These are phyloP conservation scores for Drosophila hawaiiensis DNA, from an alignment of 2,888 invertebrate genomes.

Conservation along the genomic window DNA sequence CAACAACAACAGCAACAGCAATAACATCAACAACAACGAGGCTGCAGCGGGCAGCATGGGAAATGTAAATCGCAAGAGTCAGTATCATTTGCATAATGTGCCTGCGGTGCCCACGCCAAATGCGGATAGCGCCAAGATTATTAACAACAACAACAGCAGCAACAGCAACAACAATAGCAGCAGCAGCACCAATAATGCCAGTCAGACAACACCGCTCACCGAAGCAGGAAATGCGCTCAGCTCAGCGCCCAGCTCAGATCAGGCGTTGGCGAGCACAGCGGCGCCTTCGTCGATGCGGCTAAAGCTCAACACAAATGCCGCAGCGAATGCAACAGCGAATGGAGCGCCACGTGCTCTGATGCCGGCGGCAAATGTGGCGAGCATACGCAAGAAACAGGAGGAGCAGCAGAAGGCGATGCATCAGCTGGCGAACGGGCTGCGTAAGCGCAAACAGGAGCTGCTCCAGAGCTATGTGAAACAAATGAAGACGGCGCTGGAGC, in stretches of 20 bases:
- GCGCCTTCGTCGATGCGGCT: conserved; percentile 71
- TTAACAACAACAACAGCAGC: conserved; percentile 67
- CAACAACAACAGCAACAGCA: conserved; percentile 77
- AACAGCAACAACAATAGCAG: conserved; percentile 54
- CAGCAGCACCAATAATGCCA: conserved; percentile 58
- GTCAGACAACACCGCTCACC: conserved; percentile 54
- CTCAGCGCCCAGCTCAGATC: conserved; percentile 42
- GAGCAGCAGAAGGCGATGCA: conserved; percentile 91
- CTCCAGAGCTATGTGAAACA: conserved; percentile 95
- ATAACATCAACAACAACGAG: conserved; percentile 32
- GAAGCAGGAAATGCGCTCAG: conserved; percentile 41
- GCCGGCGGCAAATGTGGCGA: conserved; percentile 88
- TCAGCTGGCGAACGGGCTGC: conserved; percentile 92
- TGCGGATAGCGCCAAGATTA: conserved; percentile 82
- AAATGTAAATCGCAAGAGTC: conserved; percentile 62
- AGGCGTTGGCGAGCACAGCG: conserved; percentile 59
- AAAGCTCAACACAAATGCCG: conserved; percentile 53
- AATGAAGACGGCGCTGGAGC: conserved; percentile 92
- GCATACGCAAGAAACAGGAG: conserved; percentile 90
- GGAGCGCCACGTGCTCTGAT: conserved; percentile 84
- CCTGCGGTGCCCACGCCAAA: conserved; percentile 83
- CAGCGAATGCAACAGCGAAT: conserved; percentile 84
- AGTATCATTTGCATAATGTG: conserved; percentile 85
- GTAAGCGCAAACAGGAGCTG: conserved; percentile 93
- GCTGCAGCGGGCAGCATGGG: conserved; percentile 13